These are phyloP conservation scores for Rattus rattus DNA, from an alignment of 2,113 vertebrate species.

Conservation along the genomic window DNA sequence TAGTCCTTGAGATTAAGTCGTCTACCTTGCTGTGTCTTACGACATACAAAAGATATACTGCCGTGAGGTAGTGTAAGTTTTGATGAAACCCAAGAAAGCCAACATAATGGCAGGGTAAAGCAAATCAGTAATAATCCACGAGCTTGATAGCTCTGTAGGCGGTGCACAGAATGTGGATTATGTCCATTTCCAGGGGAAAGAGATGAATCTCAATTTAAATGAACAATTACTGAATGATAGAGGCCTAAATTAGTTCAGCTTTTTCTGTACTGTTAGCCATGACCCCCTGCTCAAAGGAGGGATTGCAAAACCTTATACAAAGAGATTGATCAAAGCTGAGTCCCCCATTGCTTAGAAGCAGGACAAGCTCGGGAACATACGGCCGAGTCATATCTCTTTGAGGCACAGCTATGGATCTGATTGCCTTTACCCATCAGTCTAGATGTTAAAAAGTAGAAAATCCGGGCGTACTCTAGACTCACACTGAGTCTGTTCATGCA, in stretches of 20 bases:
- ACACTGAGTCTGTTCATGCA: neutral
- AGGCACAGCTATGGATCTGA: neutral
- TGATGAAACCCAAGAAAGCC: constrained; percentile 23
- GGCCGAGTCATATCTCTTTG: neutral
- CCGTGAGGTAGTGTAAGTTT: neutral
- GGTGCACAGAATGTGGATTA: neutral
- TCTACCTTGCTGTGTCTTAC: neutral
- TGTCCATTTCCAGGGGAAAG: neutral
- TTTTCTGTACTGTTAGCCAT: neutral
- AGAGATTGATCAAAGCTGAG: neutral
- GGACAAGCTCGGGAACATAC: neutral
- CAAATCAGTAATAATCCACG: neutral
- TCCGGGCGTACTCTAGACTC: neutral
- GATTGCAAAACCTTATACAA: neutral
- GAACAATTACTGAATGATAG: neutral
- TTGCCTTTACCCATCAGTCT: neutral
- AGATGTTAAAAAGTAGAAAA: neutral
- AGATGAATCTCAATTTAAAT: neutral
- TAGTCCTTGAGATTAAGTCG: neutral
- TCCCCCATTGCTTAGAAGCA: neutral
- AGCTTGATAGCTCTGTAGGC: neutral
- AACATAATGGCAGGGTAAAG: neutral
- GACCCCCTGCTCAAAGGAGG: neutral
- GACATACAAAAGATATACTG: neutral
- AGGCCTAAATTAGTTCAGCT: neutral